These are phyloP conservation scores for Mellivora capensis DNA, from an alignment of 2,113 vertebrate species.

Conservation along the genomic window DNA sequence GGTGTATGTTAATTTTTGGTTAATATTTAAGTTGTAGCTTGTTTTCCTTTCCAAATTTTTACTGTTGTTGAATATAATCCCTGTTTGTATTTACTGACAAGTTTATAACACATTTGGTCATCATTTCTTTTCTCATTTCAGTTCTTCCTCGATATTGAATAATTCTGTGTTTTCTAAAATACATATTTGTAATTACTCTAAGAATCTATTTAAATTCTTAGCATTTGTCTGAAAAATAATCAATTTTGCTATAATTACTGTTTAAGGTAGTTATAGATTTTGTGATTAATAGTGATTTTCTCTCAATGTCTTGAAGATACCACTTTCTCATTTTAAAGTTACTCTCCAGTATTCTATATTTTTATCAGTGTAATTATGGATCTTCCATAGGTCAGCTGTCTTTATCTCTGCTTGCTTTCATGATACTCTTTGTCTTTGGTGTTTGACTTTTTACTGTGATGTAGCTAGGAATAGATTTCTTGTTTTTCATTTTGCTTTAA, in stretches of 20 bases:
- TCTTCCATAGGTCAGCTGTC: not conserved
- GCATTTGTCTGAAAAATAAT: not conserved
- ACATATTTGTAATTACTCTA: not conserved
- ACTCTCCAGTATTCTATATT: not conserved
- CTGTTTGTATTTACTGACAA: not conserved
- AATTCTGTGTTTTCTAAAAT: not conserved
- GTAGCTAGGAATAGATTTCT: not conserved
- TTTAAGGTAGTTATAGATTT: not conserved
- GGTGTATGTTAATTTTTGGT: not conserved
- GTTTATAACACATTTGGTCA: not conserved
- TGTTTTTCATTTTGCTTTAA: not conserved
- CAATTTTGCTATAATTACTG: not conserved
- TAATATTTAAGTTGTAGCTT: not conserved
- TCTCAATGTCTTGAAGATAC: not conserved
- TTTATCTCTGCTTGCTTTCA: not conserved
- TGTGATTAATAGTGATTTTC: not conserved
- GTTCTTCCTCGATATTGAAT: not conserved
- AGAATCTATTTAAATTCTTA: not conserved
- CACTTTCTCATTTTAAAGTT: not conserved
- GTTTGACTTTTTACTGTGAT: not conserved
- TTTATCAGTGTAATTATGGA: not conserved
- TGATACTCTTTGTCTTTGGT: not conserved
- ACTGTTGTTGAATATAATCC: not conserved
- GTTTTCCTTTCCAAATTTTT: not conserved
- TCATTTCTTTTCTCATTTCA: not conserved